These are phyloP conservation scores for Gallinago undulata DNA, from an alignment of 2,113 vertebrate species.

Conservation along the genomic window DNA sequence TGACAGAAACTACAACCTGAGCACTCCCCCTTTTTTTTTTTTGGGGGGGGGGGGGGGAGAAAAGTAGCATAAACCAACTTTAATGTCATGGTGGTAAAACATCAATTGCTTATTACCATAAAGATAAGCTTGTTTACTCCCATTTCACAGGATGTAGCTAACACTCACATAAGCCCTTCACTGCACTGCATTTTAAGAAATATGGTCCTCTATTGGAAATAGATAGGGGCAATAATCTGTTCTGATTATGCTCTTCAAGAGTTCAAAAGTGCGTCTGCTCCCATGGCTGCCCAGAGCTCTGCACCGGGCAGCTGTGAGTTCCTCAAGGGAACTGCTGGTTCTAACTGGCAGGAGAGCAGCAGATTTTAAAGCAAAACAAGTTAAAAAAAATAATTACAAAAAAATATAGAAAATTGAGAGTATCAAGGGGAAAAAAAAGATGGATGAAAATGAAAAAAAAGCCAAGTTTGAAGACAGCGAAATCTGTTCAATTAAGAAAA, in stretches of 20 bases:
- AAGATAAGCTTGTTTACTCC: conserved; percentile 9
- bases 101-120: background rate
- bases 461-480: no score
- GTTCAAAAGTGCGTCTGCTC: background rate
- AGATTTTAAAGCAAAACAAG: background rate
- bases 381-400: background rate
- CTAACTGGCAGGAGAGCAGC: background rate
- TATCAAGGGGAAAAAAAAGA: background rate
- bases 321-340: background rate
- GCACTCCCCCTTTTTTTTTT: no score
- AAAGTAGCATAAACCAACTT: background rate
- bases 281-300: background rate
- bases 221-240: background rate
- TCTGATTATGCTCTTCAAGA: background rate
- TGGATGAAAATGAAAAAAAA: background rate
- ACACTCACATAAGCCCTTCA: background rate
- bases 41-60: no score
- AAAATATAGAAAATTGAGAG: background rate
- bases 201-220: background rate
- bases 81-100: background rate
- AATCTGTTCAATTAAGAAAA: background rate
- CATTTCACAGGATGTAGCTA: background rate
- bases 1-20: background rate
- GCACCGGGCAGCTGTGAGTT: background rate
- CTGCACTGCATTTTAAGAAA: background rate